phyloP scores from a whole-genome alignment of 2,113 vertebrate genomes.

The Chloropsis cyanopogon region DNA sequence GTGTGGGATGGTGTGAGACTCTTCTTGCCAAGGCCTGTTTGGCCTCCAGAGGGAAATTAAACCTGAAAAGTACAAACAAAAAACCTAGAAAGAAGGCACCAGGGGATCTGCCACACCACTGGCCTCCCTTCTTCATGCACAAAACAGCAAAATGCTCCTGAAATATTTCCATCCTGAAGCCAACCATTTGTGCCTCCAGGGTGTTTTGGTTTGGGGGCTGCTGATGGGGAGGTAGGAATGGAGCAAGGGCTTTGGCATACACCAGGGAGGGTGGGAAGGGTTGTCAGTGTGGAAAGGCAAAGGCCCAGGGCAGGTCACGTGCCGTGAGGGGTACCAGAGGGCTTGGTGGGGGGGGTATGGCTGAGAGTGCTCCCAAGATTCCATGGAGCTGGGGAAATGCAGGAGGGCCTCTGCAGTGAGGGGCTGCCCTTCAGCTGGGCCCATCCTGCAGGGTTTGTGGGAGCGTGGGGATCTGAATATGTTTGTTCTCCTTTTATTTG shows the following conservation, averaged over 20 bases:
- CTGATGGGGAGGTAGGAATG: not conserved
- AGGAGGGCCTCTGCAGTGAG: not conserved
- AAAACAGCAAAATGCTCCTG: not conserved
- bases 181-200: rapidly evolving
- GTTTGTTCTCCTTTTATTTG: not conserved
- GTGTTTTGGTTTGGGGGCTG: not conserved
- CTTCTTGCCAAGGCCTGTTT: not conserved
- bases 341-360: rapidly evolving
- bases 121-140: not conserved
- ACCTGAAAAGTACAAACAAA: not conserved
- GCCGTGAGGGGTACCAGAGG: not conserved
- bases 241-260: not conserved
- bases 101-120: not conserved
- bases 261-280: not conserved
- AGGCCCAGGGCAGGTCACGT: too few species aligned
- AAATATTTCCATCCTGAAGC: not conserved
- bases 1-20: not conserved
- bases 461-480: not conserved
- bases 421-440: not conserved
- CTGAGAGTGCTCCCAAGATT: not conserved
- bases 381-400: rapidly evolving
- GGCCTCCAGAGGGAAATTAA: not conserved
- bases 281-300: not conserved
- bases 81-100: not conserved
- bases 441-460: not conserved